Evolutionary conservation across 1,140 invertebrate genomes (phyloP), one percentile per base, ranked within the genome.

Genomic region (Ostrea denselamellosa): DNA sequence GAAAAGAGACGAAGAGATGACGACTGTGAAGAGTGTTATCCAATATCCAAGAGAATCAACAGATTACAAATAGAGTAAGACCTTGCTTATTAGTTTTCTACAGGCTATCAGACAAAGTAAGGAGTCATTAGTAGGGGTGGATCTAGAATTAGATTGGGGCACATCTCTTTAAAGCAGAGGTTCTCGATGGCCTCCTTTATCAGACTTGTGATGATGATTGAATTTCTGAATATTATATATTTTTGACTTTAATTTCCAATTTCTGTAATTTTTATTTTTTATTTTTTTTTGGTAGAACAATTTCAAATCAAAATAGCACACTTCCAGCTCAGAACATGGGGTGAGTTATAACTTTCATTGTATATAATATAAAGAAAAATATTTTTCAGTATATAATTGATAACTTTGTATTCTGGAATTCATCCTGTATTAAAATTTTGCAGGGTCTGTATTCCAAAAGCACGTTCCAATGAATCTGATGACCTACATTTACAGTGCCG

Each of bases 31-130:
- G 90, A 91, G 14, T 91, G 89, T 85, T 71, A 90, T 28, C 90
- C 90, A 34, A 91, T 91, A 82, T 91, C 90, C n/a, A 91, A 91
- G 84, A 87, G 90, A 77, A 91, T 91, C 22, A 91, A 91, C 87
- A 87, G 88, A 68, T 85, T 91, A 19, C 90, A 90, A 56, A 91
- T 91, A 84, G 87, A 90, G 90, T 91, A 90, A 86, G 90, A 25
- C 56, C n/a, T 62, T n/a, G 7, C 17, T n/a, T 19, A 44, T 44
- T 44, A 19, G 56, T 62, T 62, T 17, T 62, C 56, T n/a, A 62
- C 0, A n/a, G 14, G 17, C 17, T 56, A 56, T 56, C 9, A 17
- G 19, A 14, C 56, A 58, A 10, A 3, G 34, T 44, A 44, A 44
- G 34, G 34, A 44, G 34, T 44, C 34, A 44, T 44, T 44, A 44